Evolutionary conservation across 2,797 vertebrate genomes (phyloP), one percentile per base, ranked within the genome.

Genomic region (Crocidura indochinensis): DNA sequence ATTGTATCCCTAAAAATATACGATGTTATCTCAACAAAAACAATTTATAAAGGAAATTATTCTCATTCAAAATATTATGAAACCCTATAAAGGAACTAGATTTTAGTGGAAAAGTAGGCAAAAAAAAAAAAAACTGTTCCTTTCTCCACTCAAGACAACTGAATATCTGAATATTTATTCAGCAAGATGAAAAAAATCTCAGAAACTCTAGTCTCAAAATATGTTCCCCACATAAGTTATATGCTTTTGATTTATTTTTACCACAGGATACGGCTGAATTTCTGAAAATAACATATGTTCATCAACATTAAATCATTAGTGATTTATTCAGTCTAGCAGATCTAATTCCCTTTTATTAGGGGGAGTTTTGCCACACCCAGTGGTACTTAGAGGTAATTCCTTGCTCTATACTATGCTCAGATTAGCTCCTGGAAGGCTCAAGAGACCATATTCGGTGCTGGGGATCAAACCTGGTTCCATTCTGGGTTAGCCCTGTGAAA

Each of bases 51-150:
- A 7, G 22, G 1, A 71, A 91, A 72, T 68, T 64, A 83, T 65
- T 87, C 24, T 74, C 19, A 90, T 65, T 46, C 68, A 26, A 88
- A 75, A 75, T 3, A 83, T 15, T 84, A 75, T 2, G 75, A 19
- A 84, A 38, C 27, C 51, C 19, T 3, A 78, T 27, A 68, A 79
- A 68, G 73, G 14, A 87, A 62, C 8, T 9, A 89, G 60, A 88
- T 44, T 64, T 72, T 75, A 72, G 62, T 44, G 72, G 31, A 46
- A 78, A 15, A 71, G 53, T 79, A 69, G 11, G 31, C 67, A 31
- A n/a, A 10, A 85, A 4, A n/a, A 10, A 85, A 4, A 31, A 1
- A 56, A 56, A 56, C 15, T 56, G 19, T 56, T 17, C 15, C 15
- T 19, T 14, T 38, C 12, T 51, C 62, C 53, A 19, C 19, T 19